Evolutionary conservation across 2,888 invertebrate genomes (phyloP).

Genomic region (Cerastis rubricosa): DNA sequence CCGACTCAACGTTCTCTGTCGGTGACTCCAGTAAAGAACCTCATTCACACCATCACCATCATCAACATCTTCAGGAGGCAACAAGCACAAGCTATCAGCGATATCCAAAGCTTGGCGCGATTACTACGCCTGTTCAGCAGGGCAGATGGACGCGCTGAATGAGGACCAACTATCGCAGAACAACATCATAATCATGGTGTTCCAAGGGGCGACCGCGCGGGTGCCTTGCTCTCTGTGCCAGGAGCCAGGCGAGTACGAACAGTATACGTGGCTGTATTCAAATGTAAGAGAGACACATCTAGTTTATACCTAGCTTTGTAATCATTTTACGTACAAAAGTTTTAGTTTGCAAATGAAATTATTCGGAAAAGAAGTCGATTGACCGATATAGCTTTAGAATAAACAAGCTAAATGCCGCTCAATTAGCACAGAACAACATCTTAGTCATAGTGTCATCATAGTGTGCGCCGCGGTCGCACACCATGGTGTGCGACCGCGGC

Average conservation of each 20-base stretch:
- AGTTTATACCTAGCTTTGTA: neutral
- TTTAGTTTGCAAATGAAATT: neutral
- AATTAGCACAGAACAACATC: constrained; percentile 77
- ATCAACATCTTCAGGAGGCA: constrained; percentile 56
- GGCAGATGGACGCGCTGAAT: constrained; percentile 74
- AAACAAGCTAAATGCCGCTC: constrained; percentile 69
- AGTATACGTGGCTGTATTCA: constrained; percentile 77
- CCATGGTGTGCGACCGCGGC: too few relatives aligned
- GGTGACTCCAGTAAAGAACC: neutral
- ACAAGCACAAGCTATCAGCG: constrained; percentile 64
- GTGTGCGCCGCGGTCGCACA: too few relatives aligned
- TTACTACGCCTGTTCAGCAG: constrained; percentile 89
- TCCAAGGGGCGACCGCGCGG: constrained; percentile 86
- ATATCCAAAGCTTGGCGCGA: constrained; percentile 83
- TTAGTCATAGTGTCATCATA: too few relatives aligned
- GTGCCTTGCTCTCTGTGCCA: constrained; percentile 84
- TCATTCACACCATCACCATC: neutral
- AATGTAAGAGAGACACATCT: constrained; percentile 79
- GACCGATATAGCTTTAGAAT: neutral
- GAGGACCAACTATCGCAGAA: constrained; percentile 72
- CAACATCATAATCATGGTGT: constrained; percentile 78
- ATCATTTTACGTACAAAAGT: neutral
- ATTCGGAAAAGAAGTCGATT: neutral
- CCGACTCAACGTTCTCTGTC: neutral
- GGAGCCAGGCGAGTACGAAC: constrained; percentile 84